phyloP scores from a whole-genome alignment of 2,797 vertebrate genomes.

The Macropodus opercularis region DNA sequence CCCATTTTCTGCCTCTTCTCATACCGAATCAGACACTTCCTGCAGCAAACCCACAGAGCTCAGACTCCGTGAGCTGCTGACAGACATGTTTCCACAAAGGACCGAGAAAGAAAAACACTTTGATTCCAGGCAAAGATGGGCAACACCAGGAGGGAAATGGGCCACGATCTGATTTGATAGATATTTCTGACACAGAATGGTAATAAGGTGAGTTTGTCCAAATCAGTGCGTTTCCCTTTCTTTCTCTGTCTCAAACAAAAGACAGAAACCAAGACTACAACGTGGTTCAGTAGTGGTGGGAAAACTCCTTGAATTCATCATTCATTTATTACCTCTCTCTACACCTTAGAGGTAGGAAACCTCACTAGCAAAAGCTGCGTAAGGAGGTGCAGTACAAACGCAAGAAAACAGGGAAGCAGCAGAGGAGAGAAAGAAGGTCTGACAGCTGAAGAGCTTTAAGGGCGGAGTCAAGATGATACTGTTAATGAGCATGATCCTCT shows the following conservation, averaged over 20 bases:
- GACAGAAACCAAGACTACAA: constrained; percentile 34
- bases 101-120: constrained; percentile 32
- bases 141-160: constrained; percentile 27
- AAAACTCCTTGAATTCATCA: constrained; percentile 23
- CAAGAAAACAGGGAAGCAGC: constrained; percentile 15
- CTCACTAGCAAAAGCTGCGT: constrained; percentile 40
- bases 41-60: constrained; percentile 55
- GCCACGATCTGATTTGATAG: constrained; percentile 57
- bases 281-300: constrained; percentile 22
- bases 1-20: constrained; percentile 46
- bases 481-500: constrained; percentile 27
- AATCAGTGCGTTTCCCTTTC: constrained; percentile 29
- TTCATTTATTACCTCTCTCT: constrained; percentile 47
- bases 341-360: constrained; percentile 40
- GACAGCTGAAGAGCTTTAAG: constrained; percentile 4
- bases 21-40: constrained; percentile 44
- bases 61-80: constrained; percentile 45
- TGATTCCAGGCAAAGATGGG: constrained; percentile 40
- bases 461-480: constrained; percentile 23
- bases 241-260: constrained; percentile 40
- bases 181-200: constrained; percentile 57
- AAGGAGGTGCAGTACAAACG: constrained; percentile 9
- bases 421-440: constrained; percentile 8
- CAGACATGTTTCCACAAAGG: constrained; percentile 50
- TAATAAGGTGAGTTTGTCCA: constrained; percentile 47